Base-by-base conservation (phyloP, 2,797 vertebrate genomes). In the Sebastes diaconus region DNA sequence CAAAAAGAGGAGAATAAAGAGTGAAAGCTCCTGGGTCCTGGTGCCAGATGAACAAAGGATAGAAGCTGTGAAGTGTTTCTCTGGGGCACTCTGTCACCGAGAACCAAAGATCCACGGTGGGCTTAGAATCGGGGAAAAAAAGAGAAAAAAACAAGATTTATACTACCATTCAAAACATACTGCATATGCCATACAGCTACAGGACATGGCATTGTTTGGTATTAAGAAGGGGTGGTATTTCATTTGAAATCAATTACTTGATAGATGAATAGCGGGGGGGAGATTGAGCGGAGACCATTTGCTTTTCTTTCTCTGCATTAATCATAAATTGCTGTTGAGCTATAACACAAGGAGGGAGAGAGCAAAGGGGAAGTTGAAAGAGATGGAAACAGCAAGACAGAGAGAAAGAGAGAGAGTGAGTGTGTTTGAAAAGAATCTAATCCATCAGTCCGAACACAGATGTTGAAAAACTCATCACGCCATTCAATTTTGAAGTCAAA, bases 31-130 rank as follows among this genome's bases (percentile, higher is more conserved):
- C 16, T 6, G 25, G 16, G 59, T 68, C 50, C 46, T 6, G 18
- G n/a, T 24, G 61, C 30, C n/a, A 34, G 66, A 77, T 63, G 79
- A 73, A 86, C 66, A 86, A 69, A 81, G n/a, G 25, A 71, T 2
- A 61, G n/a, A 78, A 75, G 46, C 52, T 77, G 64, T 84, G 83
- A 74, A 29, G 6, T 18, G 32, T 50, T 58, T 66, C 75, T 83
- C 52, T 36, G 20, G 77, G 71, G 69, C 80, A 80, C 14, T 11
- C 34, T 66, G 74, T 82, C 30, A 73, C 52, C 6, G 22, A 72
- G 24, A 83, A 68, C 22, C 30, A 32, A 73, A 63, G 59, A 85
- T 50, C 20, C 52, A 39, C 68, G 63, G 69, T 29, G 46, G 63
- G 16, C 18, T 57, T 61, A 34, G 22, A 66, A 75, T 30, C 68